These are phyloP conservation scores for Brachionus rubens DNA, from an alignment of 1,140 invertebrate species.

Conservation along the genomic window DNA sequence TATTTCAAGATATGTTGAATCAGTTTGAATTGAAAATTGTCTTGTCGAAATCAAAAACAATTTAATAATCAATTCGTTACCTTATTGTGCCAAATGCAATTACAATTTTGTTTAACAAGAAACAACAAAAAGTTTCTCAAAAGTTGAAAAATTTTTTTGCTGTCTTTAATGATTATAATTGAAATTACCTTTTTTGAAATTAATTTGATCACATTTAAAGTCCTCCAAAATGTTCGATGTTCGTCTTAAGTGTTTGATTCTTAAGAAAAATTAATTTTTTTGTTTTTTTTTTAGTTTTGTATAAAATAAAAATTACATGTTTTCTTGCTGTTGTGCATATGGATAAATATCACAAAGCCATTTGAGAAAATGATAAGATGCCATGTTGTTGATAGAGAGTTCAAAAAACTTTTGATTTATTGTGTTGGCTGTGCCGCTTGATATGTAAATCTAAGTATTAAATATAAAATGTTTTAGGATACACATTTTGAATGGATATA, in stretches of 20 bases:
- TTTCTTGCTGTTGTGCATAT: neutral
- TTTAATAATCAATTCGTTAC: constrained; percentile 1
- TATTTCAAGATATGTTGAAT: constrained; percentile 4
- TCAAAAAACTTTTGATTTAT: constrained; percentile 8
- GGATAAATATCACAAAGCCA: constrained; percentile 32
- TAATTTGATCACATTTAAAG: constrained; percentile 15
- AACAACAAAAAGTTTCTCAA: neutral
- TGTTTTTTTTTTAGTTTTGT: neutral
- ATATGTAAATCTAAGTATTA: neutral
- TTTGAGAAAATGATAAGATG: neutral
- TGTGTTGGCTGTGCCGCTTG: neutral
- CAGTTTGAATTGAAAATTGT: constrained; percentile 9
- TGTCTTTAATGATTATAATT: neutral
- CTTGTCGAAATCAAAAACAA: neutral
- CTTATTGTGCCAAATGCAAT: no score
- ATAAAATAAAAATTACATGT: neutral
- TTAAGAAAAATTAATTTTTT: neutral
- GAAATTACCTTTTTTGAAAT: neutral
- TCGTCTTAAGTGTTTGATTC: constrained; percentile 14
- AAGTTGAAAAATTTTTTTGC: neutral
- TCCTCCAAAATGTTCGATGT: constrained; percentile 1
- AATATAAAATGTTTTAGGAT: neutral
- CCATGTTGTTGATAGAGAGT: neutral
- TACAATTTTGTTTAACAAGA: no score
- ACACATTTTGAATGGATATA: neutral